Evolutionary conservation across 2,113 vertebrate genomes (phyloP).

Genomic region (Chionodraco myersi): DNA sequence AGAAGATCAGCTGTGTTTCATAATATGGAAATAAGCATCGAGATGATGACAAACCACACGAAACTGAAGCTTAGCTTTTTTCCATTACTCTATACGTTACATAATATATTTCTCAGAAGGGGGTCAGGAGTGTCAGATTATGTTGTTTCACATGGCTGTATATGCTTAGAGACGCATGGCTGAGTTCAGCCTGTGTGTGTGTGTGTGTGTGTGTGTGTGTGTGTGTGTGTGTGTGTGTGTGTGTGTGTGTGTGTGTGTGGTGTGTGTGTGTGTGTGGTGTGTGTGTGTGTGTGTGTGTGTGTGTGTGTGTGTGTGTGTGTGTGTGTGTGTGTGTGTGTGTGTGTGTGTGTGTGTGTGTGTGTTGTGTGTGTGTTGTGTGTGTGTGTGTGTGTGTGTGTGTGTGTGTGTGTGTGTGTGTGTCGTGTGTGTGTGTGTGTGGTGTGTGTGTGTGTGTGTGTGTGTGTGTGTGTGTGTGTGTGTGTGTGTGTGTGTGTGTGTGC

Average conservation of each 20-base stretch:
- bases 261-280: constrained; percentile 27
- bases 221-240: constrained; percentile 28
- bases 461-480: no score
- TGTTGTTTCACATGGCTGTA: constrained; percentile 69
- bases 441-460: no score
- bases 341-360: constrained; percentile 11
- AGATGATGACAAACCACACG: constrained; percentile 47
- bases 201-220: constrained; percentile 34
- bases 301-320: constrained; percentile 28
- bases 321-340: constrained; percentile 32
- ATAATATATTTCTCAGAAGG: constrained; percentile 64
- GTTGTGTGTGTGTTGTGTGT: no score
- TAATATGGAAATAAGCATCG: constrained; percentile 47
- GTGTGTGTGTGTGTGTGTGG: constrained; percentile 29
- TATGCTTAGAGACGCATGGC: constrained; percentile 74
- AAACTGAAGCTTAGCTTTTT: constrained; percentile 43
- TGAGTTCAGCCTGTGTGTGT: no score
- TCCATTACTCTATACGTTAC: constrained; percentile 59
- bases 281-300: constrained; percentile 32
- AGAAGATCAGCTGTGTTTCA: constrained; percentile 31
- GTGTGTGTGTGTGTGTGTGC: no score
- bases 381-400: no score
- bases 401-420: no score
- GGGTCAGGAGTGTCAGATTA: constrained; percentile 73
- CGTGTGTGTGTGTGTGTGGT: no score